Evolutionary conservation across 2,888 invertebrate species (phyloP).

Genomic region (Tetragnatha montana): DNA sequence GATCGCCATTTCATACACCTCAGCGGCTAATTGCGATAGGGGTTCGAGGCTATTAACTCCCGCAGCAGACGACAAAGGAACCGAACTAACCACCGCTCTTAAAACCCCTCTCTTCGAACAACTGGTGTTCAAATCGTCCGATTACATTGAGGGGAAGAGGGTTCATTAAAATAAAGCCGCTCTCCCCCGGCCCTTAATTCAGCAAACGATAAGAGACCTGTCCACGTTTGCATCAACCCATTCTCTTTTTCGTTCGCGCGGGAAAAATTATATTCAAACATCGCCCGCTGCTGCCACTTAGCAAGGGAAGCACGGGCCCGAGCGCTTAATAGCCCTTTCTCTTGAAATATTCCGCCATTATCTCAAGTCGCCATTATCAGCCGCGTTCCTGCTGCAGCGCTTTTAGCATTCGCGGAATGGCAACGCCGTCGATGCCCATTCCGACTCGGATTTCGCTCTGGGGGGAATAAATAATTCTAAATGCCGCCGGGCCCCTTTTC

Average conservation of each 20-base stretch:
- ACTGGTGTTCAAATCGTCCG: background rate
- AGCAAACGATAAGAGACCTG: conserved; percentile 51
- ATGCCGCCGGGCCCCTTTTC: conserved; percentile 34
- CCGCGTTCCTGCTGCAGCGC: conserved; percentile 43
- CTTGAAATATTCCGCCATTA: conserved; percentile 66
- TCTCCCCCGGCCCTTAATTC: conserved; percentile 41
- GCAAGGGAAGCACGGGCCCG: conserved; percentile 44
- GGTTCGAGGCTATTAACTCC: background rate
- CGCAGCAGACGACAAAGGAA: background rate
- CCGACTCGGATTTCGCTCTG: conserved; percentile 28
- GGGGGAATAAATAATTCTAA: conserved; percentile 65
- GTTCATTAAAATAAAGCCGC: conserved; percentile 57
- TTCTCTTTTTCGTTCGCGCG: conserved; percentile 41
- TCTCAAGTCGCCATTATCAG: conserved; percentile 66
- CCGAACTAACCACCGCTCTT: background rate
- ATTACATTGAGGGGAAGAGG: background rate
- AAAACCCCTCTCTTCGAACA: background rate
- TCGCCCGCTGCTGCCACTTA: conserved; percentile 62
- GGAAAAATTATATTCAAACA: conserved; percentile 64
- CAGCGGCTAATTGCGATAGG: background rate
- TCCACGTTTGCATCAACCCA: conserved; percentile 40
- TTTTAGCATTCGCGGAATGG: conserved; percentile 64
- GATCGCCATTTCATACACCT: background rate
- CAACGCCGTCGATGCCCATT: conserved; percentile 62
- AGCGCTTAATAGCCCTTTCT: conserved; percentile 61